Evolutionary conservation across 1,140 invertebrate genomes (phyloP).

Genomic region (Ridgeia piscesae): DNA sequence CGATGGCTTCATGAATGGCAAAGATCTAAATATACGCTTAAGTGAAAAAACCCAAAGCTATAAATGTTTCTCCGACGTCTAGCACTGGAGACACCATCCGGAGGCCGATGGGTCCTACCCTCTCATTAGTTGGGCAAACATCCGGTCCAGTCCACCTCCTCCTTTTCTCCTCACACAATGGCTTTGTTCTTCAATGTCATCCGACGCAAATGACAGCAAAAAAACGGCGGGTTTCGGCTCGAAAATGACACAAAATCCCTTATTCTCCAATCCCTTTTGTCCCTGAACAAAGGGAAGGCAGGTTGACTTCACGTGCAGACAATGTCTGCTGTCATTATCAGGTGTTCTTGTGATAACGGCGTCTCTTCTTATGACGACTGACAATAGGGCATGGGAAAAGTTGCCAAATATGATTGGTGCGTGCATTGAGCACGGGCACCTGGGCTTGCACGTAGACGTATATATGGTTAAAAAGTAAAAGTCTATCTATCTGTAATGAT

Average conservation of each 20-base stretch:
- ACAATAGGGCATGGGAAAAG: neutral
- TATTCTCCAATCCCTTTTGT: neutral
- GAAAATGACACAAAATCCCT: slow-evolving; percentile 1
- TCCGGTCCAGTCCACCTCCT: neutral
- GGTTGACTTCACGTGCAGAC: neutral
- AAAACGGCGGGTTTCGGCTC: neutral
- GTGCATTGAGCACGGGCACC: neutral
- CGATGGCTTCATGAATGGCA: neutral
- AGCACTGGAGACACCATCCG: neutral
- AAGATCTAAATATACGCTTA: neutral
- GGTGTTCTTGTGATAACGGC: neutral
- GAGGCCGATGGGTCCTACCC: neutral
- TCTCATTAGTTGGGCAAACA: neutral
- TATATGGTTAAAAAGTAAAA: neutral
- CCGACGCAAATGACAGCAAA: neutral
- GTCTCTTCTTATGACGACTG: neutral
- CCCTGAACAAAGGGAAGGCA: neutral
- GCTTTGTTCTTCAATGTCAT: neutral
- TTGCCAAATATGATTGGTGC: neutral
- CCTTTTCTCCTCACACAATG: neutral
- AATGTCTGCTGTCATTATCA: neutral
- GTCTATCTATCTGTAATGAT: too few species aligned
- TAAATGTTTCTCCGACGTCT: neutral
- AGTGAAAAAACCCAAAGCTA: slow-evolving; percentile 1
- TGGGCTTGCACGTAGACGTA: neutral